These are phyloP conservation scores for Leptobrachium leishanense DNA, from an alignment of 2,113 vertebrate genomes.

Conservation along the genomic window DNA sequence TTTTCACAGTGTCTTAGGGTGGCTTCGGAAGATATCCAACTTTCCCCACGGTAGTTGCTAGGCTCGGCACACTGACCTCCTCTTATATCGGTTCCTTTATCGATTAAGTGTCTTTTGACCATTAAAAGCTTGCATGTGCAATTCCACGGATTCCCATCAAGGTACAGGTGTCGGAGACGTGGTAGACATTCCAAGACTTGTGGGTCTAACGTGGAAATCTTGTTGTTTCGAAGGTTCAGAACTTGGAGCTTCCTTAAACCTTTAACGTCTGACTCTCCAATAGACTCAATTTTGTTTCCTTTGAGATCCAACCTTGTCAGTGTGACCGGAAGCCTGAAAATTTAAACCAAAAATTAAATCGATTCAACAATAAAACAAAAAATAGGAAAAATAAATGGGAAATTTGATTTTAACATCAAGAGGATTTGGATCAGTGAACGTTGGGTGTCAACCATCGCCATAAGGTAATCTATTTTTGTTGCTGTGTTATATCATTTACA, in stretches of 20 bases:
- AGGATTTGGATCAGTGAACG: too few species aligned
- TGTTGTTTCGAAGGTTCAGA: conserved; percentile 78
- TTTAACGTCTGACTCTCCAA: conserved; percentile 68
- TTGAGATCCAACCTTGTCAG: conserved; percentile 78
- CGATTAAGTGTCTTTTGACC: conserved; percentile 63
- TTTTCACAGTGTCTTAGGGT: conserved; percentile 67
- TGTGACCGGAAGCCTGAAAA: conserved; percentile 70
- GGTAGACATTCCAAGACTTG: conserved; percentile 67
- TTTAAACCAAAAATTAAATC: neutral
- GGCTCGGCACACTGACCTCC: conserved; percentile 69
- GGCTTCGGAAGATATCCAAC: conserved; percentile 74
- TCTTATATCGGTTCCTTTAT: conserved; percentile 70
- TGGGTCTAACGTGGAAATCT: conserved; percentile 67
- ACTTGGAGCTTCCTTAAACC: conserved; percentile 76
- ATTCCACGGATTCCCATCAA: conserved; percentile 81
- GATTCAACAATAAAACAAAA: too few species aligned
- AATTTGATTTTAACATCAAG: too few species aligned
- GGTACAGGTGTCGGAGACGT: conserved; percentile 69
- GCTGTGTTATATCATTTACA: too few species aligned
- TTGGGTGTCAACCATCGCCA: too few species aligned
- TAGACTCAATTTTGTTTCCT: conserved; percentile 69
- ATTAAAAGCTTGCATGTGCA: conserved; percentile 75
- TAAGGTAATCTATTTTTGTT: too few species aligned
- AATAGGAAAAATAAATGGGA: too few species aligned
- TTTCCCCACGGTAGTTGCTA: conserved; percentile 66